A percentile compares a stretch with the other conserved stretches of the same genome.
Evolutionary conservation across 2,888 invertebrate genomes (phyloP).

Genomic region (Ormyrus thymus): DNA sequence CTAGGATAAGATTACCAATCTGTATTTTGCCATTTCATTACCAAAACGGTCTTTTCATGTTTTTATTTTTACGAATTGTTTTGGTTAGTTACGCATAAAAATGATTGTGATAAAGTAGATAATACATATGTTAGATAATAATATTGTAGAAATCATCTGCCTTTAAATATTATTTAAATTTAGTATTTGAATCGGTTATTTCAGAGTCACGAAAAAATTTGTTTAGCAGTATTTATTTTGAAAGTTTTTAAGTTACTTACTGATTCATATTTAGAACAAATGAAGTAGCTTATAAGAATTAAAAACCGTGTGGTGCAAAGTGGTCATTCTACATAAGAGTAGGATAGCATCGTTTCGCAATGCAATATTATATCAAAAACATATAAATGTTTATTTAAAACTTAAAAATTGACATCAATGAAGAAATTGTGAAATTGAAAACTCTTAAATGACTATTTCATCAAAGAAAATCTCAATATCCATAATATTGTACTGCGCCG

Average conservation of each 20-base stretch:
- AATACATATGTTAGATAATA: constrained; percentile 8
- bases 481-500: too few relatives aligned
- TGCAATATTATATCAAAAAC: background rate
- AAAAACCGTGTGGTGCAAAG: background rate
- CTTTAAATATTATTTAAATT: background rate
- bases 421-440: too few relatives aligned
- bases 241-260: too few relatives aligned
- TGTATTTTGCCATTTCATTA: background rate
- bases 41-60: background rate
- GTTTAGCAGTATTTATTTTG: too few relatives aligned
- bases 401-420: too few relatives aligned
- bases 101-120: constrained; percentile 46
- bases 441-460: too few relatives aligned
- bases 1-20: background rate
- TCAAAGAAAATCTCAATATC: too few relatives aligned
- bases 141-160: background rate
- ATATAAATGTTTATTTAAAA: too few relatives aligned
- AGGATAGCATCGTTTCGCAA: background rate
- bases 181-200: too few relatives aligned
- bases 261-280: too few relatives aligned
- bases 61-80: constrained; percentile 1
- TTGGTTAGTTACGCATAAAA: background rate
- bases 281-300: too few relatives aligned
- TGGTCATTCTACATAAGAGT: background rate
- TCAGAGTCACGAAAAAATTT: too few relatives aligned